Base-by-base conservation (phyloP, 2,888 invertebrate genomes). In the Athripsodes cinereus region DNA sequence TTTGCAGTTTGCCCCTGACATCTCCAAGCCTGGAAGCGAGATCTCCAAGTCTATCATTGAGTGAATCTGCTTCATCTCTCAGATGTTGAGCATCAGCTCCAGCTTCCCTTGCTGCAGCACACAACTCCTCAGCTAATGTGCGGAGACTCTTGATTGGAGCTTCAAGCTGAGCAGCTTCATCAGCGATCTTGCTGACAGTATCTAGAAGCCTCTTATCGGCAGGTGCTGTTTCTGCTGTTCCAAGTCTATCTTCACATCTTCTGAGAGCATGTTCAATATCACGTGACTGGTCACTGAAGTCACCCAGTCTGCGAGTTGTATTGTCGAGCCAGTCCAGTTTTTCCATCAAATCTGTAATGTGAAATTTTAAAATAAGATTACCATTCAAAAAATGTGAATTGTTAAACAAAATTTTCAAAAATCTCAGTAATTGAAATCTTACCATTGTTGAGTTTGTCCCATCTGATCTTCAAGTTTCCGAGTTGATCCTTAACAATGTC, bases 361-460 rank as follows among this genome's bases (percentile, higher is more conserved):
- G 13, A 47, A 47, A 47, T 47, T 20, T 20, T 10, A 19, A 40
- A n/a, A 3, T 8, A 8, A 13, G 2, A 40, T 5, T 11, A 47
- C 47, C 20, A 6, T 18, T 19, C 19, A 11, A 10, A 20, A 8
- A 47, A 20, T 20, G 20, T 16, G 47, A 47, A 47, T 19, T 47
- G n/a, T 44, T 20, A 8, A 18, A 11, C 8, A n/a, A n/a, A n/a
- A n/a, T n/a, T n/a, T n/a, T n/a, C n/a, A n/a, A n/a, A n/a, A n/a
- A n/a, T n/a, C n/a, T n/a, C n/a, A n/a, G n/a, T 11, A 11, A 46
- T 46, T 6, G 46, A 11, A 6, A 20, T 47, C 68, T 52, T 55
- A 80, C 87, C 91, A 68, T 92, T 91, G 72, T 94, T 94, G 8
- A 97, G 80, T 67, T 85, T 85, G 68, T 96, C 94, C 96, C 96